Conservation (phyloP, 2,113 vertebrate species). For the Pardalotus punctatus region DNA sequence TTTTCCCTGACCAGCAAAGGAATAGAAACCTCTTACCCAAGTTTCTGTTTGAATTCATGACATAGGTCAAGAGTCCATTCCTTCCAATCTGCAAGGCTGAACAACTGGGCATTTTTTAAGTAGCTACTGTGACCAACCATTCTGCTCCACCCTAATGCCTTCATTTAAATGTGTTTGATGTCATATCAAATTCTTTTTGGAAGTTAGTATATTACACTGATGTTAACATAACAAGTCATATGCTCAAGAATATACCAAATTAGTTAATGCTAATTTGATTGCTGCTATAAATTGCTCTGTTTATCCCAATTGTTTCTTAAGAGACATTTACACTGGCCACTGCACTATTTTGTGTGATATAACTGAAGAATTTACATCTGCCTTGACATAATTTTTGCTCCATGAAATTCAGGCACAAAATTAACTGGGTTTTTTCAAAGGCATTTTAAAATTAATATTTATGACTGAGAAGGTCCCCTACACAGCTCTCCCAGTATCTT, state of each 20-base stretch:
- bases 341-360: neutral
- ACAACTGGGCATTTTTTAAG: neutral
- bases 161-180: neutral
- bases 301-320: neutral
- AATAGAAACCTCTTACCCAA: neutral
- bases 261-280: neutral
- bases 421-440: neutral
- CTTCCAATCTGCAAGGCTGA: neutral
- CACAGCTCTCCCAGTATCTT: neutral
- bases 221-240: neutral
- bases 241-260: neutral
- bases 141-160: neutral
- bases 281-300: neutral
- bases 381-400: neutral
- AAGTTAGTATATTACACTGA: neutral
- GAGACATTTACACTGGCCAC: neutral
- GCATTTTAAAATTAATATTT: neutral
- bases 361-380: neutral
- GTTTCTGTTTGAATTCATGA: neutral
- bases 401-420: neutral
- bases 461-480: neutral
- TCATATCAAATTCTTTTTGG: neutral
- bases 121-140: neutral
- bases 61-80: neutral
- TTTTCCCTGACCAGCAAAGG: neutral